Base-by-base conservation (phyloP, 2,113 vertebrate species). In the Acrocephalus kingi region DNA sequence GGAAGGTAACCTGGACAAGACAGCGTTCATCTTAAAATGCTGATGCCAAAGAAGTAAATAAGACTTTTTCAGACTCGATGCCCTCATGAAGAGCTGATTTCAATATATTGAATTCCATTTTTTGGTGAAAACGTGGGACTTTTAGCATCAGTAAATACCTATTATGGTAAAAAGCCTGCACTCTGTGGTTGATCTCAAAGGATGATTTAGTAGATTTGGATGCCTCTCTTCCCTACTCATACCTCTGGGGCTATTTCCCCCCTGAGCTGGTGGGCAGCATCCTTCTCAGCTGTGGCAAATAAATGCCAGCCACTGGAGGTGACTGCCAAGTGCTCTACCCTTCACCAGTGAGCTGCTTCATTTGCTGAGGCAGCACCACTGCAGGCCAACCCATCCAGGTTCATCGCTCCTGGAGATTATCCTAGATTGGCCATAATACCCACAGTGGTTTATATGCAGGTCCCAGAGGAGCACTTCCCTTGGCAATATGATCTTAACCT, bases 301-400 rank as follows among this genome's bases (percentile, higher is more conserved):
- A 16, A 45, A 14, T 10, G 14, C 6, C 22, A 64, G 55, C 22
- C 10, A 7, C 41, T 73, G 72, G 58, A 52, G 19, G 28, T 0
- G 0, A 15, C 37, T 6, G 5, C 25, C 3, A 0, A 3, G 16
- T n/a, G 33, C 23, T 8, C 41, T 41, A 5, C 41, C 7, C 31
- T 45, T 74, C 59, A 33, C 7, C 23, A 24, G 19, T 2, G 21
- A 37, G 5, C 4, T 24, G 24, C 49, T 66, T 31, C 39, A 1
- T 62, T 28, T 51, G 46, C 46, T 2, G 9, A 25, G 66, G 51
- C 58, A 2, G 4, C 1, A 3, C 6, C 2, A 1, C 25, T 45
- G 49, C 37, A 43, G 35, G 10, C 2, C 0, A 67, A 10, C 15
- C 23, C 1, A 0, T 15, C 1, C 3, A 24, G 25, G 37, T 11